Base-by-base conservation (phyloP, 2,888 invertebrate genomes). In the Parapristionchus giblindavisi region DNA sequence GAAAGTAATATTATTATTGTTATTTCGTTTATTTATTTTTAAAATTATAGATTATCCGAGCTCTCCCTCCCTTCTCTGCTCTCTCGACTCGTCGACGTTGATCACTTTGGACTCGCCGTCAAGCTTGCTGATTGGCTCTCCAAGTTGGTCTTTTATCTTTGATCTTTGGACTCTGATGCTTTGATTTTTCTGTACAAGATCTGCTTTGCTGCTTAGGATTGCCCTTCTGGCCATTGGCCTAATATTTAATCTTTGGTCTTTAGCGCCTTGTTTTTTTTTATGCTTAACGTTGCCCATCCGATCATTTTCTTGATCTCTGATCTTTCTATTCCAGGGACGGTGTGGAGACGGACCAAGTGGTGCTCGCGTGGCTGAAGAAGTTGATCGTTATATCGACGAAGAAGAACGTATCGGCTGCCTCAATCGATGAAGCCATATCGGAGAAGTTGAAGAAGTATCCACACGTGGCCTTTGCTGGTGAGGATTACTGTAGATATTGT, bases 381-480 rank as follows among this genome's bases (percentile, higher is more conserved):
- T 29, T 71, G 40, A 71, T 71, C n/a, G 43, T 29, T 29, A 40
- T 27, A 38, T 24, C 56, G 32, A 43, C 14, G n/a, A 56, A 40
- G 32, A 71, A 24, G 32, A 58, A 71, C n/a, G 36, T 56, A 38
- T 24, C 17, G 32, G 56, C 81, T 73, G 78, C 77, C 27, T 76
- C 75, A 2, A 48, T 83, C 52, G 81, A 83, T 40, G 76, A 76
- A 54, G 78, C 78, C 58, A 79, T 83, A 24, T 78, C 81, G 3
- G 48, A 70, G 6, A 81, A 82, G 70, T 34, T 83, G 43, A 60
- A 76, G 0, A 76, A 78, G 36, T 83, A 77, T 56, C 81, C 83
- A 17, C 81, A 83, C 75, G 81, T 83, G 8, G 81, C 81, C 1
- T 81, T 82, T 40, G 80, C 81, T 14, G 81, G 81, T 81, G 48